These are phyloP conservation scores for Desmophyllum pertusum DNA, from an alignment of 92 coral and sea anemone species.

Conservation along the genomic window DNA sequence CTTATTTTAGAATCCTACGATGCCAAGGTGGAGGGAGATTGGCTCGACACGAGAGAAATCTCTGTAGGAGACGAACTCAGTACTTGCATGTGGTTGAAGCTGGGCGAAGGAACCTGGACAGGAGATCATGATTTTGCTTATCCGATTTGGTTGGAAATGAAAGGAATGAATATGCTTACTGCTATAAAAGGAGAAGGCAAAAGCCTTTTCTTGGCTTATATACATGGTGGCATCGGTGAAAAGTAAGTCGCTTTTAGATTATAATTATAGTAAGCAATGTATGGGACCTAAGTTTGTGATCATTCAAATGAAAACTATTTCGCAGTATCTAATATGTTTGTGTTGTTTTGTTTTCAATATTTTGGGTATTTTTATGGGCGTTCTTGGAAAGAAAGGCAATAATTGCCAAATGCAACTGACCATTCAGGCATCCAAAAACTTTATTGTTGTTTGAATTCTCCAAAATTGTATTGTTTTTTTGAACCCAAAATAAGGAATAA, in stretches of 20 bases:
- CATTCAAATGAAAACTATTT: too few species aligned
- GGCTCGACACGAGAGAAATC: constrained; percentile 14
- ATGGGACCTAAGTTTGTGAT: too few species aligned
- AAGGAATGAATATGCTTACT: constrained; percentile 32
- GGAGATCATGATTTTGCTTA: background rate
- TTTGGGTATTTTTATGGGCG: too few species aligned
- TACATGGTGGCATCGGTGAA: constrained; percentile 20
- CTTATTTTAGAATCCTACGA: constrained; percentile 23
- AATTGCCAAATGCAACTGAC: too few species aligned
- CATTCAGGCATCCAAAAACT: too few species aligned
- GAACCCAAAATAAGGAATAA: too few species aligned
- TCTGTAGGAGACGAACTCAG: constrained; percentile 23
- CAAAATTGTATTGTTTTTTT: too few species aligned
- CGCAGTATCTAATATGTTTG: too few species aligned
- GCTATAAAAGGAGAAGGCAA: background rate
- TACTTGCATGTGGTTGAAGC: constrained; percentile 32
- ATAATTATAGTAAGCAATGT: too few species aligned
- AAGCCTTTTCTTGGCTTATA: background rate
- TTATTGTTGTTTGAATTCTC: too few species aligned
- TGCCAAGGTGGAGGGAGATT: constrained; percentile 5
- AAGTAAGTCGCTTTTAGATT: background rate
- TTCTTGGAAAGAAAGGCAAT: too few species aligned
- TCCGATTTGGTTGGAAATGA: constrained; percentile 29
- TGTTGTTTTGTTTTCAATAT: too few species aligned
- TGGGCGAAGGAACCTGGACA: constrained; percentile 13